Base-by-base conservation (phyloP, 2,113 vertebrate genomes). In the Prinia subflava region DNA sequence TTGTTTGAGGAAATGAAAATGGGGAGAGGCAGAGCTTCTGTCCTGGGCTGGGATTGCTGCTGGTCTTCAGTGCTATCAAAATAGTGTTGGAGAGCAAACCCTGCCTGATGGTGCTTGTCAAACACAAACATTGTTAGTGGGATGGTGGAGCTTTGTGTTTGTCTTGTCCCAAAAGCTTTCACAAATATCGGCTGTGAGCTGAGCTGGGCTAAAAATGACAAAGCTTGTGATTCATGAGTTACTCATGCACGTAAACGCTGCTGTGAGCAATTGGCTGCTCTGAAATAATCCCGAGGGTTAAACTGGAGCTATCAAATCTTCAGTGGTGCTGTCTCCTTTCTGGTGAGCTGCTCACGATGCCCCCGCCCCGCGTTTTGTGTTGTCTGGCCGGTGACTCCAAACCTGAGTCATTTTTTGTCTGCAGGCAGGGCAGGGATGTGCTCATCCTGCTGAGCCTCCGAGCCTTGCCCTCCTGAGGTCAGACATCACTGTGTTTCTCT, bases 1-100 rank as follows among this genome's bases (percentile, higher is more conserved):
- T 77, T 95, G 42, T 67, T 74, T 84, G 91, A 95, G 80, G 85
- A 93, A 87, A 70, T 71, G 44, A 46, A 57, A 87, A 82, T 55
- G 13, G 52, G 23, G 44, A 31, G 79, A 68, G 24, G 41, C 55
- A 33, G 22, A 35, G 42, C 46, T 83, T 76, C 63, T 95, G 44
- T 96, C 83, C 71, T 37, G 74, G 49, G 64, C 27, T 52, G 15
- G 33, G 42, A 49, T 63, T 76, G 60, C 53, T 55, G 69, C 42
- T 60, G 64, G 37, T 41, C n/a, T 64, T 86, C 5, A 24, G 17
- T 0, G 5, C 39, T 81, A 21, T 89, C 50, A 56, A 39, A 86
- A 63, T 62, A 55, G 64, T 86, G 60, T 15, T 25, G 0, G n/a
- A 33, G 17, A 62, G n/a, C 57, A 49, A 83, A 18, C 24, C 55